A percentile compares a stretch with the other conserved stretches of the same genome.
Conservation (phyloP, 2,797 vertebrate genomes). For the Molossus molossus region DNA sequence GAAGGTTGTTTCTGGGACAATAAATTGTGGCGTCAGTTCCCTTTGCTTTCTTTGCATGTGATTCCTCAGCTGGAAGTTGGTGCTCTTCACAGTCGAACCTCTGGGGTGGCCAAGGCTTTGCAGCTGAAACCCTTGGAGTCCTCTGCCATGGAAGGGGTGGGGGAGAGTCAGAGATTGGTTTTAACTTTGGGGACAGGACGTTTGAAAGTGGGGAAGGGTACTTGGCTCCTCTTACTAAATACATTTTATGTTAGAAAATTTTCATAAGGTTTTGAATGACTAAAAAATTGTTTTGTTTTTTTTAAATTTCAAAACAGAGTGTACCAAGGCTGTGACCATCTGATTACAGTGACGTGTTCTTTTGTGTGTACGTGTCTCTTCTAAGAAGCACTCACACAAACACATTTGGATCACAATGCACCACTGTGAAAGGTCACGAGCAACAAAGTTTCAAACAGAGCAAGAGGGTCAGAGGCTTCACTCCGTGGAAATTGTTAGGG, state of each 20-base stretch:
- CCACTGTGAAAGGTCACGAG: background rate
- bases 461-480: background rate
- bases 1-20: slow-evolving; percentile 84
- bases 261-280: slow-evolving; percentile 65
- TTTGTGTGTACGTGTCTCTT: background rate
- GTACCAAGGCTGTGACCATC: accelerated
- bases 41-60: slow-evolving; percentile 58
- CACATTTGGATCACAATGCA: background rate
- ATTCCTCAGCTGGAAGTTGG: slow-evolving; percentile 79
- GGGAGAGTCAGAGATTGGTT: slow-evolving; percentile 60
- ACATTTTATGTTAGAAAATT: slow-evolving; percentile 64
- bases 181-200: slow-evolving; percentile 65
- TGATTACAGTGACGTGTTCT: background rate
- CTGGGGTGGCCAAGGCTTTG: slow-evolving; percentile 56
- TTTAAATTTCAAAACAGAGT: slow-evolving; percentile 4
- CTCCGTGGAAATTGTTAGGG: background rate
- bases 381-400: background rate
- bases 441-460: slow-evolving; percentile 39
- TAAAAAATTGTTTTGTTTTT: background rate
- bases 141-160: slow-evolving; percentile 24
- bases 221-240: slow-evolving; percentile 61
- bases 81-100: slow-evolving; percentile 74
- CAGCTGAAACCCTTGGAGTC: slow-evolving; percentile 73
- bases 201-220: slow-evolving; percentile 66
- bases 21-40: slow-evolving; percentile 84